Evolutionary conservation across 2,888 invertebrate genomes (phyloP).

Genomic region (Apantesis nais): DNA sequence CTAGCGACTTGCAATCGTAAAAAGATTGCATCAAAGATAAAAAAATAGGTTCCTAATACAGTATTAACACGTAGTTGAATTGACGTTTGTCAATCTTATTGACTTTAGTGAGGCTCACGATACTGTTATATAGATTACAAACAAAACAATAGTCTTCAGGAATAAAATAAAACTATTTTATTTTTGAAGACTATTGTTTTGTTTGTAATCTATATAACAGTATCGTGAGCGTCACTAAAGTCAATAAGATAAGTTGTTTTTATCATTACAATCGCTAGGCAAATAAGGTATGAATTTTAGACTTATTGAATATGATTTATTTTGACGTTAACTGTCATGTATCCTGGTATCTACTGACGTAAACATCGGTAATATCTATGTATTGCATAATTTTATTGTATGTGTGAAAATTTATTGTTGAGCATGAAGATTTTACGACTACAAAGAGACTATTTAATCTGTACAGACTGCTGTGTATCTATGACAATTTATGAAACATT

Average conservation of each 20-base stretch:
- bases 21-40: background rate
- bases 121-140: background rate
- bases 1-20: background rate
- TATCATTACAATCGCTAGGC: background rate
- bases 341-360: background rate
- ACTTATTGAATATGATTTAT: background rate
- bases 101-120: background rate
- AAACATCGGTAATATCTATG: background rate
- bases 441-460: background rate
- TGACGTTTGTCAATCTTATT: slow-evolving; percentile 1
- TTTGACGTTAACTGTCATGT: slow-evolving; percentile 1
- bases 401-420: background rate
- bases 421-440: background rate
- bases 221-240: background rate
- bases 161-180: background rate
- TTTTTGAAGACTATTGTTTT: background rate
- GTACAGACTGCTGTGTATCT: background rate
- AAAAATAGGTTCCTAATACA: background rate
- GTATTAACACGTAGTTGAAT: background rate
- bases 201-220: background rate
- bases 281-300: slow-evolving; percentile 4
- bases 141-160: background rate
- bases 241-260: slow-evolving; percentile 5
- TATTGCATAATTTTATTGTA: background rate
- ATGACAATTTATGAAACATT: background rate